Conservation (phyloP, 2,113 vertebrate genomes). For the Lasiurus cinereus region DNA sequence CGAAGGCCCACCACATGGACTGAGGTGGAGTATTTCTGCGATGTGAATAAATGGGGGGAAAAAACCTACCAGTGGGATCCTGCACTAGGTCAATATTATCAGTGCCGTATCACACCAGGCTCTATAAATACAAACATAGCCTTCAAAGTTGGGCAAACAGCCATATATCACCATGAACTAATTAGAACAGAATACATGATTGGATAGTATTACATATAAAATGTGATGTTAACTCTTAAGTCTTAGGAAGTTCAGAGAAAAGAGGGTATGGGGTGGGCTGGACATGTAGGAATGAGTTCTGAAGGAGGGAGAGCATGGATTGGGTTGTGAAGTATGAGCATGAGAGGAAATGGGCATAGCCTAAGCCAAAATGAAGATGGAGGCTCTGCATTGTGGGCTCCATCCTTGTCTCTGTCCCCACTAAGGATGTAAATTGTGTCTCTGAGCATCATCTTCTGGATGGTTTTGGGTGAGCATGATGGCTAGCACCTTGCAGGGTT, state of each 20-base stretch:
- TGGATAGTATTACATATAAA: neutral
- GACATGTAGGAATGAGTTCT: rapidly evolving
- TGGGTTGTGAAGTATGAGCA: neutral
- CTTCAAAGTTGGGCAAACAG: neutral
- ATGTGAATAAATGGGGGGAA: rapidly evolving
- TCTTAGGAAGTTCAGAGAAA: neutral
- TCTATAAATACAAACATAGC: neutral
- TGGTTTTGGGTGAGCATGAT: neutral
- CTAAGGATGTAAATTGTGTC: neutral
- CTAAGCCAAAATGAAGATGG: neutral
- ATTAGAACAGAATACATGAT: neutral
- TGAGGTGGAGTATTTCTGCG: too few species aligned
- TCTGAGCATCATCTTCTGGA: neutral
- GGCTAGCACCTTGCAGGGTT: neutral
- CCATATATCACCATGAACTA: neutral
- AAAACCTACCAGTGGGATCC: rapidly evolving
- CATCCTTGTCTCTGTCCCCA: neutral
- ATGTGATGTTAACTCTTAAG: too few species aligned
- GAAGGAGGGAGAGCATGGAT: rapidly evolving
- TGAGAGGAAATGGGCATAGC: too few species aligned
- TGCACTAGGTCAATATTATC: too few species aligned
- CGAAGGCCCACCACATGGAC: rapidly evolving
- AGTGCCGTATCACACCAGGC: neutral
- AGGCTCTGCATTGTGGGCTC: neutral
- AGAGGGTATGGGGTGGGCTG: rapidly evolving